Evolutionary conservation across 2,113 vertebrate species (phyloP), one percentile per base, ranked within the genome.

Genomic region (Atlantisia rogersi): DNA sequence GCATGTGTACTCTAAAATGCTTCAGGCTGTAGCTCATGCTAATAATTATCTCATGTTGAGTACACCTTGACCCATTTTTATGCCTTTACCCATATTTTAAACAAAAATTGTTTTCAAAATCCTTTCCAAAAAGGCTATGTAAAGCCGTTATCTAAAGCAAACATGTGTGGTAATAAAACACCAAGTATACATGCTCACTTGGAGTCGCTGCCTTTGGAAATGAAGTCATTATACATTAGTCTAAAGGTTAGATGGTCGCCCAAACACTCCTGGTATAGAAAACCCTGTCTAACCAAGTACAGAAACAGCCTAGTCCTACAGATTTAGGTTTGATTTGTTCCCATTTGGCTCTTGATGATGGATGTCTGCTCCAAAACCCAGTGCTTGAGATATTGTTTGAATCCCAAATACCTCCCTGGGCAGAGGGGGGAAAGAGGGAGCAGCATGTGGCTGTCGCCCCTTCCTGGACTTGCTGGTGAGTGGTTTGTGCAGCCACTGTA

Each of bases 101-200:
- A 88, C 50, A 84, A 69, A 91, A 91, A 58, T 15, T 31, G 31
- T 79, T 91, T 91, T 78, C 40, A 60, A 63, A 75, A 40, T 42
- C 79, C 40, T 69, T 71, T 82, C 67, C 31, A 67, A 65, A 90
- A 91, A 60, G 80, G 35, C 75, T 78, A 64, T 18, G 31, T 50
- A 58, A 84, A 90, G 53, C 37, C 50, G 90, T 96, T 94, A 80
- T 93, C 82, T 95, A 56, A 92, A 91, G 71, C 88, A 81, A 74
- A 71, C 86, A 84, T 48, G n/a, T 63, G 70, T 52, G 35, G 56
- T 76, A 71, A 92, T 82, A 62, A 96, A 95, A 95, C 31, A 40
- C 15, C 31, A n/a, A 9, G 19, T 44, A 44, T 81, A 60, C 0
- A 2, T 1, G 6, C 71, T 83, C 58, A 25, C 50, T 74, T 25